Percentiles rank a stretch among this genome's conserved stretches.
phyloP scores from a whole-genome alignment of 2,797 vertebrate species.

The Ispidina picta region DNA sequence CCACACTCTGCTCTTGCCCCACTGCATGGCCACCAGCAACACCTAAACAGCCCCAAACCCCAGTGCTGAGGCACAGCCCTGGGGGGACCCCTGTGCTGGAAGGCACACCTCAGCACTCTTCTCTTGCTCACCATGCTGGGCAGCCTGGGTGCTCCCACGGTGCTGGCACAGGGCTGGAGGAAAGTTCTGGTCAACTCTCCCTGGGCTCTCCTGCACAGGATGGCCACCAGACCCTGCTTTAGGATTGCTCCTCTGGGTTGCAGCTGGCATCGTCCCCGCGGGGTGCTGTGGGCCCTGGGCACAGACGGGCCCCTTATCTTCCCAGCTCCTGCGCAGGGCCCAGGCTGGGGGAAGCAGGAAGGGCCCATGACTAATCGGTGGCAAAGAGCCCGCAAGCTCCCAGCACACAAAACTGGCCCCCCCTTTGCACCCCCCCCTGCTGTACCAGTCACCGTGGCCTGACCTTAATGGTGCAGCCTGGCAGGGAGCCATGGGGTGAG shows the following conservation, averaged over 20 bases:
- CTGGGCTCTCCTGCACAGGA: not conserved
- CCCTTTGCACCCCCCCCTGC: not conserved
- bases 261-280: accelerated
- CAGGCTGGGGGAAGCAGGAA: conserved; percentile 59
- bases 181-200: not conserved
- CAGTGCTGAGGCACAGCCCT: accelerated
- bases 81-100: not conserved
- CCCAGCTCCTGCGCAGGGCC: conserved; percentile 17
- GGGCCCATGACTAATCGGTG: conserved; percentile 37
- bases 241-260: not conserved
- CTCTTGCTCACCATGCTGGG: accelerated
- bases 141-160: not conserved
- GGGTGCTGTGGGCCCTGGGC: accelerated
- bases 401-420: not conserved
- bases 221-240: accelerated
- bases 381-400: conserved; percentile 4
- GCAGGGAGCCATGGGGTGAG: not conserved
- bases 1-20: not conserved
- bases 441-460: accelerated
- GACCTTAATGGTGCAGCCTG: not conserved
- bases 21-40: accelerated
- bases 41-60: not conserved
- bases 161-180: not conserved
- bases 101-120: not conserved
- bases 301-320: not conserved